Evolutionary conservation across 1,140 invertebrate species (phyloP), one percentile per base, ranked within the genome.

Genomic region (Pachypsylla venusta): DNA sequence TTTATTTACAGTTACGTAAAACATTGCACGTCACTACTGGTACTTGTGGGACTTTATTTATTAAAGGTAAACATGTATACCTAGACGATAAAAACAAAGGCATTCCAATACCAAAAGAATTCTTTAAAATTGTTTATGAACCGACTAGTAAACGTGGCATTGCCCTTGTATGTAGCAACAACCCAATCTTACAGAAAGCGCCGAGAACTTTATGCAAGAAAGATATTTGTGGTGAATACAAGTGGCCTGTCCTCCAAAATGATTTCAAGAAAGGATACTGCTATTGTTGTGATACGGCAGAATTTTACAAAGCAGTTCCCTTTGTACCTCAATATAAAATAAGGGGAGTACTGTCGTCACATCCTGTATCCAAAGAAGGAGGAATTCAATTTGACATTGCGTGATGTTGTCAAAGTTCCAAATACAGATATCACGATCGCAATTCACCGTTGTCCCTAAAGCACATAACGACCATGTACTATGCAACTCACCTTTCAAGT

Each of bases 21-120:
- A 64, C 64, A 27, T 25, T 66, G 12, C 30, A 55, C 25, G 59
- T 64, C 5, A 59, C 60, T 1, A 66, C 65, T 39, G 65, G 65
- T 10, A 66, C 64, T 0, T 26, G 60, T 26, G 65, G 65, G 13
- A 26, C 64, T 3, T 42, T 64, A 4, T 54, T 25, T 1, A 60
- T 58, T n/a, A 27, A 39, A 39, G n/a, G 35, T 13, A 60, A 40
- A 26, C 48, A 61, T 25, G 35, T 64, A 12, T 62, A 60, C 39
- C 27, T 66, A 14, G 26, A 61, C 20, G n/a, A 26, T 27, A 40
- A 58, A 13, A 61, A 59, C 35, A 57, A 48, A 53, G 53, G 19
- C 24, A 58, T 66, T n/a, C 61, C 60, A 19, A 61, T 65, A 1
- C 65, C 65, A 2, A 55, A 62, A 20, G 56, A 48, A 39, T 66